Percentiles rank a stretch among this genome's conserved stretches.
These are phyloP conservation scores for Hippopotamus amphibius DNA, from an alignment of 2,113 vertebrate genomes.

Conservation along the genomic window DNA sequence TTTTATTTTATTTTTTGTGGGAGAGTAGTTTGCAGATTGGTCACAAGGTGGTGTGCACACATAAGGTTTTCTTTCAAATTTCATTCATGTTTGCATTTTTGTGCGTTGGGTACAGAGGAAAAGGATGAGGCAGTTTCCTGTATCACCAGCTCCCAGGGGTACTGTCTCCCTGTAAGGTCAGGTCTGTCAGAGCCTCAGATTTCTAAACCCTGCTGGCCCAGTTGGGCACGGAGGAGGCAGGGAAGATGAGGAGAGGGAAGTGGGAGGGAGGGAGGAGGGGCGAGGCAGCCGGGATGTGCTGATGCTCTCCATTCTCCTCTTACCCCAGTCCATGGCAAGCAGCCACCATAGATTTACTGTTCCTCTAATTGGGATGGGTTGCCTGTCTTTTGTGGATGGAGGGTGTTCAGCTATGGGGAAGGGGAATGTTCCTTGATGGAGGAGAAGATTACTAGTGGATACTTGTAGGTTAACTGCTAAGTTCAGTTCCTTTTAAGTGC, in stretches of 20 bases:
- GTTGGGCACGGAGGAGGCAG: neutral
- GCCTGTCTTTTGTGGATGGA: neutral
- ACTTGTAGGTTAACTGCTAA: neutral
- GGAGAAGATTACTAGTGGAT: neutral
- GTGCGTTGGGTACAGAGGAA: neutral
- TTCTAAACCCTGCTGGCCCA: constrained; percentile 15
- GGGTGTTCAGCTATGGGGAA: neutral
- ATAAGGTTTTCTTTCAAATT: constrained; percentile 60
- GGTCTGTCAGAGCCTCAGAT: neutral
- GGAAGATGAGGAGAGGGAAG: neutral
- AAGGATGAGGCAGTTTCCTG: constrained; percentile 9
- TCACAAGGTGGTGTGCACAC: constrained; percentile 77
- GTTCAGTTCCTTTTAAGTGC: constrained; percentile 1
- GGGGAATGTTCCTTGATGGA: neutral
- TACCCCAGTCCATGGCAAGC: neutral
- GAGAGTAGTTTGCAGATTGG: constrained; percentile 71
- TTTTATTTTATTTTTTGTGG: neutral
- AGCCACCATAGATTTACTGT: neutral
- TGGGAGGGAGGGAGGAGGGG: neutral
- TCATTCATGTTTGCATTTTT: constrained; percentile 17
- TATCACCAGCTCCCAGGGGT: neutral
- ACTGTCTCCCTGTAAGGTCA: neutral
- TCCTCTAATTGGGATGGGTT: neutral
- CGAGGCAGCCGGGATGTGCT: neutral
- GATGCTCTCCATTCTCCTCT: neutral